phyloP scores from a whole-genome alignment of 2,888 invertebrate genomes.

The Apantesis nais region DNA sequence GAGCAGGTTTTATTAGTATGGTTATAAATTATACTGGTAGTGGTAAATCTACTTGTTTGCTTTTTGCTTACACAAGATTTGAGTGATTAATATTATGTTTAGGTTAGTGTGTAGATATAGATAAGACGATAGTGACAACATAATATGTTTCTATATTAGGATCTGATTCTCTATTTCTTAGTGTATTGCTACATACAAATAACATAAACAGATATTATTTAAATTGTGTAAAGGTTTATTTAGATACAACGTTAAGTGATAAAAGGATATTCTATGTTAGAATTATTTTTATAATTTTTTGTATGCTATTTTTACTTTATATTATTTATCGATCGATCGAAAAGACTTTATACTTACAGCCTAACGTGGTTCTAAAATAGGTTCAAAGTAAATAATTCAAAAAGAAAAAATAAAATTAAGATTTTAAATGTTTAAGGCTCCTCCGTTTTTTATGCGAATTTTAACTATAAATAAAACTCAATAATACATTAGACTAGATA shows the following conservation, averaged over 20 bases:
- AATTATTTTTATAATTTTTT: neutral
- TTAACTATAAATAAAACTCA: too few relatives aligned
- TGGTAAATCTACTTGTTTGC: too few relatives aligned
- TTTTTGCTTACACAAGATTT: too few relatives aligned
- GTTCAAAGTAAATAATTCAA: neutral
- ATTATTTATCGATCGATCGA: neutral
- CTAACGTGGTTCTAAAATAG: neutral
- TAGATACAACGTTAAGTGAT: too few relatives aligned
- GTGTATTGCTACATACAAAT: neutral
- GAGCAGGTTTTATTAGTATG: too few relatives aligned
- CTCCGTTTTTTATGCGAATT: neutral
- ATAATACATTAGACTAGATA: too few relatives aligned
- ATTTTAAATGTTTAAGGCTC: neutral
- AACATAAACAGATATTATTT: too few relatives aligned
- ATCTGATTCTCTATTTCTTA: neutral
- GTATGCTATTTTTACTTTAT: neutral
- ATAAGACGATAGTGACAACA: neutral
- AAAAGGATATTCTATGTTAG: neutral
- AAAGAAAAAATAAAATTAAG: too few relatives aligned
- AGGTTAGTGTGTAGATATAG: neutral
- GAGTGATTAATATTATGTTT: too few relatives aligned
- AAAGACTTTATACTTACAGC: neutral
- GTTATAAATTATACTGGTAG: too few relatives aligned
- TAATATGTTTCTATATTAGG: too few relatives aligned
- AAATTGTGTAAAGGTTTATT: too few relatives aligned